A percentile compares a stretch with the other conserved stretches of the same genome.
phyloP scores from a whole-genome alignment of 2,113 vertebrate species.

The Synodontis membranacea region DNA sequence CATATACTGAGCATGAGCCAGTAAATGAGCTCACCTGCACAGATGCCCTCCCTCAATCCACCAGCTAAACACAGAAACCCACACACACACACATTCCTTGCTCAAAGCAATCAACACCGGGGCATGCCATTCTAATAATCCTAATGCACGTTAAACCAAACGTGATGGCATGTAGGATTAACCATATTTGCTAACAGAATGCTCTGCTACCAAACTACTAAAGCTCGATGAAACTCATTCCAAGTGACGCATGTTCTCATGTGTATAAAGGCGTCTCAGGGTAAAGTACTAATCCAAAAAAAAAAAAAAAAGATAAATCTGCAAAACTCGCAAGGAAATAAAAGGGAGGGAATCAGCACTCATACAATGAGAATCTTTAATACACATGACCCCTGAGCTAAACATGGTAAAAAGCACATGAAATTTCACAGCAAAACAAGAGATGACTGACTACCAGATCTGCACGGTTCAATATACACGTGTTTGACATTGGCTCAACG shows the following conservation, averaged over 20 bases:
- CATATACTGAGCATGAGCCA: background rate
- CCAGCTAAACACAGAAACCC: background rate
- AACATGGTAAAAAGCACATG: slow-evolving; percentile 62
- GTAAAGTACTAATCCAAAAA: slow-evolving; percentile 11
- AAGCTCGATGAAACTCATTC: background rate
- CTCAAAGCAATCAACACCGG: background rate
- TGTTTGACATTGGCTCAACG: slow-evolving; percentile 62
- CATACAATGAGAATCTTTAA: slow-evolving; percentile 29
- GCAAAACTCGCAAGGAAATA: background rate
- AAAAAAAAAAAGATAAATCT: background rate
- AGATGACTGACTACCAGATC: slow-evolving; percentile 39
- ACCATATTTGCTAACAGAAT: background rate
- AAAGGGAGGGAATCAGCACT: background rate
- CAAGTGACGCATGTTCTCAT: background rate
- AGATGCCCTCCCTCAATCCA: background rate
- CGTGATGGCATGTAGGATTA: background rate
- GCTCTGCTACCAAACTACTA: slow-evolving; percentile 1
- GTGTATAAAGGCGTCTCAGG: slow-evolving; percentile 4
- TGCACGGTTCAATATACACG: slow-evolving; percentile 53
- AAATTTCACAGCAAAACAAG: slow-evolving; percentile 57
- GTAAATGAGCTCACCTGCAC: background rate
- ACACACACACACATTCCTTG: background rate
- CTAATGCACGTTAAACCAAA: background rate
- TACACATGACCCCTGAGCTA: slow-evolving; percentile 56
- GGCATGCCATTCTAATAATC: slow-evolving; percentile 37